Conservation (phyloP, 2,113 vertebrate genomes). For the Centrocercus urophasianus region DNA sequence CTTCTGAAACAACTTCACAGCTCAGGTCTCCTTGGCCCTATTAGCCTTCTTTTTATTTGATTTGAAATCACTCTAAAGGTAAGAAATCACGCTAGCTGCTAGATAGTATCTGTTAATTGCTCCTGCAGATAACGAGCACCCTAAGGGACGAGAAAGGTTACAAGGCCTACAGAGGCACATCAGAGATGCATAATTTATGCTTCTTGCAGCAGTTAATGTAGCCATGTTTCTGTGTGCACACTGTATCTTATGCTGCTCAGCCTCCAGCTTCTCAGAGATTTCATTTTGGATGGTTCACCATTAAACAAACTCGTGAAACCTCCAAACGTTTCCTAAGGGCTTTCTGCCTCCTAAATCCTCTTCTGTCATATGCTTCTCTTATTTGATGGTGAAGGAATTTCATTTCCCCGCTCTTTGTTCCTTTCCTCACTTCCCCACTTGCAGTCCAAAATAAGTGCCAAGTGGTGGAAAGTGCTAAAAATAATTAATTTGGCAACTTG, state of each 20-base stretch:
- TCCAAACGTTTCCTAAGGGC: background rate
- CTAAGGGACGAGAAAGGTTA: constrained; percentile 46
- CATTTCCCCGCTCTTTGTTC: background rate
- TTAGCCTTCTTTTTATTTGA: constrained; percentile 33
- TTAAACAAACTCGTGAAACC: constrained; percentile 22
- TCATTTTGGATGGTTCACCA: constrained; percentile 10
- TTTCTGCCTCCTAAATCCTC: background rate
- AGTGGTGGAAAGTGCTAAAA: constrained; percentile 30
- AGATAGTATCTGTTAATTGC: constrained; percentile 56
- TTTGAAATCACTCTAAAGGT: constrained; percentile 53
- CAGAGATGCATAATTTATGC: constrained; percentile 52
- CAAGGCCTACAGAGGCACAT: background rate
- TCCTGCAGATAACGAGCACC: constrained; percentile 38
- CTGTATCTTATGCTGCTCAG: background rate
- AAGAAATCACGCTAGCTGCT: constrained; percentile 12
- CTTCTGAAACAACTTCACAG: constrained; percentile 51
- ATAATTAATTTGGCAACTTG: constrained; percentile 34
- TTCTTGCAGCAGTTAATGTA: background rate
- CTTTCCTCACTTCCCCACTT: background rate
- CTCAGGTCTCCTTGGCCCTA: constrained; percentile 35
- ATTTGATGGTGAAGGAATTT: constrained; percentile 19
- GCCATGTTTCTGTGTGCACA: background rate
- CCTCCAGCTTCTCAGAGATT: constrained; percentile 11
- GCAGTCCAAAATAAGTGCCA: background rate
- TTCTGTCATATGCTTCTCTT: constrained; percentile 16